Evolutionary conservation across 2,797 vertebrate genomes (phyloP).

Genomic region (Sebastes kiyomatsui): DNA sequence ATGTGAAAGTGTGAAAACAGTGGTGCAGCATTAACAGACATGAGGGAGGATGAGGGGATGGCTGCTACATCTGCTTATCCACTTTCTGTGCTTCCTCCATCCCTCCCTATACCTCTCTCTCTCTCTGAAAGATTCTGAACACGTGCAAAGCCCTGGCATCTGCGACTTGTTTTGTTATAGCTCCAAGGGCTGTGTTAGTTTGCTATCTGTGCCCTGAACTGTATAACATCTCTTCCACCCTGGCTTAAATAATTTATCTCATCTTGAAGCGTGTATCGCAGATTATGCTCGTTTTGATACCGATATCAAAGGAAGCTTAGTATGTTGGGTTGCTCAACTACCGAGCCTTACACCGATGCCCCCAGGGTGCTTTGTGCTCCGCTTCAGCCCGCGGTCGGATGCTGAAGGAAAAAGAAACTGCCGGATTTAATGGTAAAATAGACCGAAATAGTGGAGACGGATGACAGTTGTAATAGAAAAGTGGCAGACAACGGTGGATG

Average conservation of each 20-base stretch:
- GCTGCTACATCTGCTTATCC: slow-evolving; percentile 18
- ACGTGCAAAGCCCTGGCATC: not conserved
- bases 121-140: slow-evolving; percentile 9
- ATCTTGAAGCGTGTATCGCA: slow-evolving; percentile 77
- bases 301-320: slow-evolving; percentile 69
- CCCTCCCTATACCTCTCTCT: not conserved
- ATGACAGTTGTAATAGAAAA: slow-evolving; percentile 11
- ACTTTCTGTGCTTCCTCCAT: not conserved
- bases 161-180: slow-evolving; percentile 41
- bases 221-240: slow-evolving; percentile 49
- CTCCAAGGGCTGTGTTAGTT: slow-evolving; percentile 36
- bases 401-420: slow-evolving; percentile 57
- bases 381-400: slow-evolving; percentile 74
- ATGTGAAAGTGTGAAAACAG: slow-evolving; percentile 23
- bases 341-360: slow-evolving; percentile 35
- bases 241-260: slow-evolving; percentile 80
- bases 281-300: slow-evolving; percentile 79
- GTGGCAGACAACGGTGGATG: not conserved
- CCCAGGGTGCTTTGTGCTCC: slow-evolving; percentile 66
- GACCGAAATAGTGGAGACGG: slow-evolving; percentile 1
- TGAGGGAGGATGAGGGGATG: slow-evolving; percentile 5
- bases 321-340: slow-evolving; percentile 56
- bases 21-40: not conserved
- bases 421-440: slow-evolving; percentile 37
- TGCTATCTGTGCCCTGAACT: slow-evolving; percentile 51